A percentile compares a stretch with the other conserved stretches of the same genome.
These are phyloP conservation scores for Xestia sexstrigata DNA, from an alignment of 2,888 invertebrate species.

Conservation along the genomic window DNA sequence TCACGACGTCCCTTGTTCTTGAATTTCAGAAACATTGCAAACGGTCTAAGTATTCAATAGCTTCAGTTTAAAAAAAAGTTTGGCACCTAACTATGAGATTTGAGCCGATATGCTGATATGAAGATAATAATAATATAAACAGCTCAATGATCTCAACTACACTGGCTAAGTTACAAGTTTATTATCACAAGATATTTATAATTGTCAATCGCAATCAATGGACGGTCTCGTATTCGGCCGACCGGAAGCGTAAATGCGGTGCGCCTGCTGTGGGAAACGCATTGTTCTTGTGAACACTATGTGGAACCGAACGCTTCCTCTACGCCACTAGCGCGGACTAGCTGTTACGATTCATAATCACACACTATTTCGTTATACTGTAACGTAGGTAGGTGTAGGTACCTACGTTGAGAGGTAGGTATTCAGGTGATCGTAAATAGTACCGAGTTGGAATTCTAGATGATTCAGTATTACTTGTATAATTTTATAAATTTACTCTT, in stretches of 20 bases:
- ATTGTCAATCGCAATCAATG: slow-evolving; percentile 62
- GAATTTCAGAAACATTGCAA: too few species aligned
- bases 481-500: background rate
- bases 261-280: slow-evolving; percentile 74
- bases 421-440: slow-evolving; percentile 47
- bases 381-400: slow-evolving; percentile 5
- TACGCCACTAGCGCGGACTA: slow-evolving; percentile 50
- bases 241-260: slow-evolving; percentile 62
- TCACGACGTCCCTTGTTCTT: too few species aligned
- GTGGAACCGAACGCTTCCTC: slow-evolving; percentile 76
- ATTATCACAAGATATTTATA: slow-evolving; percentile 65
- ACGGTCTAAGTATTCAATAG: too few species aligned
- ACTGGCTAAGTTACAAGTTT: slow-evolving; percentile 15
- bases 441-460: background rate
- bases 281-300: slow-evolving; percentile 75
- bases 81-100: background rate
- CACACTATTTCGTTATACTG: slow-evolving; percentile 57
- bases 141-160: slow-evolving; percentile 1
- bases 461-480: background rate
- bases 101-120: background rate
- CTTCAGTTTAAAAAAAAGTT: background rate
- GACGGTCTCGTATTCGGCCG: slow-evolving; percentile 57
- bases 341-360: slow-evolving; percentile 63
- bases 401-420: background rate
- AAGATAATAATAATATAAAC: too few species aligned